Evolutionary conservation across 2,797 vertebrate species (phyloP), one percentile per base, ranked within the genome.

Genomic region (Crenichthys baileyi): DNA sequence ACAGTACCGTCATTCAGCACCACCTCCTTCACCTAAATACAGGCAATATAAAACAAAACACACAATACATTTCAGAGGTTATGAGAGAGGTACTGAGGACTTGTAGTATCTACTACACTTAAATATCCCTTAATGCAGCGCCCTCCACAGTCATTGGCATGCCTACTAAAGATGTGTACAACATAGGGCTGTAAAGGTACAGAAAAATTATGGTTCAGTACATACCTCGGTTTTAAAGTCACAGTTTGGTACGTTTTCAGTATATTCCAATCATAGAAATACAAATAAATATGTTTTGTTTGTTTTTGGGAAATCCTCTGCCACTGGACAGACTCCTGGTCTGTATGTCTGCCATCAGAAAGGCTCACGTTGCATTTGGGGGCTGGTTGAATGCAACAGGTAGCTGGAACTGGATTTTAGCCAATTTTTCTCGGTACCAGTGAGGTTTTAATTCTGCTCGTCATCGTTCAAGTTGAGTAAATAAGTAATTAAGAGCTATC

Each of bases 1-100:
- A 90, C 79, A 8, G 83, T 18, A 26, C 96, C 95, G 0, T 91
- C 95, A 85, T 85, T 89, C 82, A 98, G 91, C 50, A 96, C 77
- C 77, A 97, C 96, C 70, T 93, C 91, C 68, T 93, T 83, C 55
- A 97, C 97, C 97, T 98, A 55, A 16, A 44, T 36, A 83, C 51
- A 22, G 15, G 22, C 24, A 7, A 72, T 20, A 48, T 53, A 55
- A 2, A 71, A n/a, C 4, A 56, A 7, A 72, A 55, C 5, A 36
- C n/a, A 60, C 4, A 58, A 26, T 4, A 18, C 0, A 39, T 60
- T 70, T 81, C 51, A 79, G 8, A 29, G 29, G 48, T 1, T 41
- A 29, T 41, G 2, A 24, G 41, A n/a, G 22, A 68, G n/a, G 24
- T 22, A 13, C 1, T 4, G 22, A 11, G 22, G 4, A 46, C 1